Evolutionary conservation across 2,888 invertebrate species (phyloP), one percentile per base, ranked within the genome.

Genomic region (Torymus auratus): DNA sequence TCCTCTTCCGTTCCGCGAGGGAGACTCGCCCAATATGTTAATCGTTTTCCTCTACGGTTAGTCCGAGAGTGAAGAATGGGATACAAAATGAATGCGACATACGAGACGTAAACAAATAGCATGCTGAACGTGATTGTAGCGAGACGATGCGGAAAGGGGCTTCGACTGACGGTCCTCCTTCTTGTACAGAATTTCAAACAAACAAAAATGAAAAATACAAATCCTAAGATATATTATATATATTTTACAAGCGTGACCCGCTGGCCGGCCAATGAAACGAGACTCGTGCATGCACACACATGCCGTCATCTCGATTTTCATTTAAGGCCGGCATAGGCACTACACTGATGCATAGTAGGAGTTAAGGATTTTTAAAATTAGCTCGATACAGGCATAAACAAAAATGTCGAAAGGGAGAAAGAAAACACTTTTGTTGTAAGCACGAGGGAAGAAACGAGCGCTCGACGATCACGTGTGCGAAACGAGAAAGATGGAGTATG

Each of bases 241-340:
- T 88, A 88, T 88, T 88, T 87, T 88, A 88, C 87, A 87, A 86
- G 85, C 84, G 86, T 85, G 86, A 85, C 80, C 56, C 84, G 85
- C 86, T 84, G 82, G 83, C 84, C 83, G 84, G 82, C 80, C 79
- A 75, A 74, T 82, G 81, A 83, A 67, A 81, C 83, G 77, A 84
- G 83, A 84, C 20, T 65, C 61, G 41, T 0, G 41, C 7, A 41
- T 41, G 41, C 7, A 41, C 79, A 78, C 82, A 83, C 80, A 61
- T 53, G 64, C 17, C 17, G 71, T 74, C 61, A 64, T 70, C 64
- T 80, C 56, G 52, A 13, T 72, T 64, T 62, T 58, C 75, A 68
- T 67, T 73, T 78, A 76, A 69, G 72, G 83, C 84, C 83, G 83
- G 83, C 82, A 83, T 83, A 79, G 84, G 84, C 85, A 84, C 84